Base-by-base conservation (phyloP, 2,113 vertebrate species). In the Paracanthobrama guichenoti region DNA sequence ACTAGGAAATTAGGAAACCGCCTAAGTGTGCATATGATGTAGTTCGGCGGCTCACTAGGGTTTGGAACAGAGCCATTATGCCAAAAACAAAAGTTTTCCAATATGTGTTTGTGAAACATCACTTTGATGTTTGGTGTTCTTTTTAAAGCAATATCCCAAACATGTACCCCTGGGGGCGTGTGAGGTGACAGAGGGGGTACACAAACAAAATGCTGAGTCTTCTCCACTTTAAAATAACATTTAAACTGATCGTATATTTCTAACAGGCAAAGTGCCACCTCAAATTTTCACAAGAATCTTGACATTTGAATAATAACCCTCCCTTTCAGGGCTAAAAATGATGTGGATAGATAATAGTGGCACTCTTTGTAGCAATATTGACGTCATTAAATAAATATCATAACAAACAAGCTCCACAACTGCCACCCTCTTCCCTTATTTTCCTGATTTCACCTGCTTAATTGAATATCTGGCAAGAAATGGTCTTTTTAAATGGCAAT, bases 291-390 rank as follows among this genome's bases (percentile, higher is more conserved):
- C 57, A 75, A 44, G 35, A 84, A 79, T 88, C 85, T 80, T 81
- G 78, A 80, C 67, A 86, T 72, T 24, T 78, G 42, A 46, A 46
- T 69, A 88, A 88, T 88, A 86, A 76, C 77, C 74, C 62, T 59
- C 35, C 72, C 20, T 83, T 90, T 85, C 57, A 72, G 64, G 79
- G 89, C 82, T 86, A 86, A 83, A 74, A 84, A 85, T 86, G 46
- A 81, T 81, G 69, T 42, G 76, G 64, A 79, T 88, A 67, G 86
- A 86, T 77, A 60, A 86, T 85, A 86, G 84, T 26, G 42, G 6
- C 22, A 46, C 42, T 84, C 24, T 76, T 74, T 48, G 31, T 66
- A 86, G 83, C 84, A 83, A 83, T 83, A 81, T 87, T 88, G 86
- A 78, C 81, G 79, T 81, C 77, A 84, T 85, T 85, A 84, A 77